A percentile compares a stretch with the other conserved stretches of the same genome.
Conservation (phyloP, 1,140 invertebrate species). For the Drosophila saltans region DNA sequence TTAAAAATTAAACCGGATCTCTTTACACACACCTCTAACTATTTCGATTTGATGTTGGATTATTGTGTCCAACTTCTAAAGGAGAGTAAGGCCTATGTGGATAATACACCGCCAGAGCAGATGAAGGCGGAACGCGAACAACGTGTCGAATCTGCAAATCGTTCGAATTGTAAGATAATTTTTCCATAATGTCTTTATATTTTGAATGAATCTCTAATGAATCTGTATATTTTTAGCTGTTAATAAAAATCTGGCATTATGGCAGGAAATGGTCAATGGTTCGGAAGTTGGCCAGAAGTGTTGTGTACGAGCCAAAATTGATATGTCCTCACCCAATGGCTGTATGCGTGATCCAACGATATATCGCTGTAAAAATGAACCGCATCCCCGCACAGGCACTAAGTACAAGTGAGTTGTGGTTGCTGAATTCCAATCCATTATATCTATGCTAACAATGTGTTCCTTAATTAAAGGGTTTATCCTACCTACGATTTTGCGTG, state of each 20-base stretch:
- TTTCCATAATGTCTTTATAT: too few relatives aligned
- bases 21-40: slow-evolving; percentile 98
- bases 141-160: slow-evolving; percentile 92
- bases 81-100: slow-evolving; percentile 96
- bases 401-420: slow-evolving; percentile 94
- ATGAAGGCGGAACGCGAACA: slow-evolving; percentile 98
- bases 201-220: too few relatives aligned
- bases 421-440: not conserved
- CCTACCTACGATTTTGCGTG: slow-evolving; percentile 99
- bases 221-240: slow-evolving; percentile 85
- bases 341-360: slow-evolving; percentile 99
- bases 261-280: slow-evolving; percentile 98
- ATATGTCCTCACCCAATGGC: slow-evolving; percentile 98
- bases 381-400: slow-evolving; percentile 95
- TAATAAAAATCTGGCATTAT: slow-evolving; percentile 94
- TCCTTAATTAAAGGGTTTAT: slow-evolving; percentile 91
- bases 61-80: slow-evolving; percentile 95
- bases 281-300: slow-evolving; percentile 91
- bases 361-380: slow-evolving; percentile 98
- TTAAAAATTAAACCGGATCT: slow-evolving; percentile 96
- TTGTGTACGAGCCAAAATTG: slow-evolving; percentile 98
- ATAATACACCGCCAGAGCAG: slow-evolving; percentile 96
- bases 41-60: slow-evolving; percentile 96
- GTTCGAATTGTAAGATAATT: slow-evolving; percentile 90
- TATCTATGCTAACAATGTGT: not conserved